phyloP scores from a whole-genome alignment of 2,797 vertebrate species.

The Amazona ochrocephala region DNA sequence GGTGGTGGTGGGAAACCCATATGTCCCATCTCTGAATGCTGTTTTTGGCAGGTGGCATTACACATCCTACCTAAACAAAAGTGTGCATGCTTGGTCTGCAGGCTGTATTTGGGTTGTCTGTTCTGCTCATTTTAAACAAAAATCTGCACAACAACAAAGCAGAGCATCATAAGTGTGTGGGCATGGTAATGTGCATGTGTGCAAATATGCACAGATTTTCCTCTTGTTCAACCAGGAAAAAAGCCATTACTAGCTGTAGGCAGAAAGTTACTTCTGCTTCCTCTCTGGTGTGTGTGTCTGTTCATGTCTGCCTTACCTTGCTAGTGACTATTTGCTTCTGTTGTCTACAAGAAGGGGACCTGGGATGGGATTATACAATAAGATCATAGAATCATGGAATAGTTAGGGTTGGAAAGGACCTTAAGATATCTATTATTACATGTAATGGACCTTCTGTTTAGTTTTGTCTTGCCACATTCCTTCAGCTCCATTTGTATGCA shows the following conservation, averaged over 20 bases:
- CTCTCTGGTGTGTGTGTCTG: neutral
- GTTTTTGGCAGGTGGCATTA: accelerated
- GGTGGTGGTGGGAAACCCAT: neutral
- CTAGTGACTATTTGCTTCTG: neutral
- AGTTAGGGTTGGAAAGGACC: too few relatives aligned
- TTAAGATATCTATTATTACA: neutral
- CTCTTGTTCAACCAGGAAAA: neutral
- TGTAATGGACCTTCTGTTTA: neutral
- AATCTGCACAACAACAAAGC: neutral
- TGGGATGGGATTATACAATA: neutral
- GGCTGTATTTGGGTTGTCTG: accelerated
- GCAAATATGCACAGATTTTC: neutral
- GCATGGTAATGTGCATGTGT: neutral
- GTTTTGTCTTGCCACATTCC: neutral
- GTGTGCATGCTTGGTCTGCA: accelerated
- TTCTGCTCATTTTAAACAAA: neutral
- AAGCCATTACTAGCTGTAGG: neutral
- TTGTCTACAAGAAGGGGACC: neutral
- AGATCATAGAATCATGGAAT: too few relatives aligned
- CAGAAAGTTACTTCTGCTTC: neutral
- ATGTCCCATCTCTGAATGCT: neutral
- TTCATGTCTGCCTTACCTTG: neutral
- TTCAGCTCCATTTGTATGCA: neutral
- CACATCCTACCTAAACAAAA: neutral
- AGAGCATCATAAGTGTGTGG: neutral